Conservation (phyloP, 2,888 invertebrate genomes). For the Dolichopus griseipennis region DNA sequence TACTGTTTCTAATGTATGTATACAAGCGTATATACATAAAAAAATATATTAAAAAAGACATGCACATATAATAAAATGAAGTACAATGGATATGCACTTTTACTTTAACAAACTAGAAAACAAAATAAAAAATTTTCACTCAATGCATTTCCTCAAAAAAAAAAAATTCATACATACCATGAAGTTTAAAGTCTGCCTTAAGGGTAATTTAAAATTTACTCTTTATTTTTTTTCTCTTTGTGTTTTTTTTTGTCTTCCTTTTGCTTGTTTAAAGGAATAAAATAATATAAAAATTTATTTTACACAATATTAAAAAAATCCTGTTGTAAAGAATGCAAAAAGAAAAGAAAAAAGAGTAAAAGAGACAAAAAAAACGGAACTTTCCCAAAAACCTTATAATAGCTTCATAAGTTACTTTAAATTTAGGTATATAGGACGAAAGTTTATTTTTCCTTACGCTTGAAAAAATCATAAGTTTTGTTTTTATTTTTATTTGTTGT, state of each 20-base stretch:
- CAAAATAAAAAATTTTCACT: background rate
- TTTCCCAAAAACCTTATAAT: slow-evolving; percentile 4
- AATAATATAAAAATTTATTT: background rate
- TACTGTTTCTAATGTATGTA: too few species aligned
- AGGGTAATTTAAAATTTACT: background rate
- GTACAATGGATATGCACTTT: too few species aligned
- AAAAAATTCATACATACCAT: too few species aligned
- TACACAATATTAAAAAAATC: background rate
- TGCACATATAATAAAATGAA: too few species aligned
- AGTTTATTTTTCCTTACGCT: background rate
- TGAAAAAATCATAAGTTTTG: background rate
- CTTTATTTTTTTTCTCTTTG: background rate
- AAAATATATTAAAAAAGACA: too few species aligned
- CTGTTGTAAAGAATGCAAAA: background rate
- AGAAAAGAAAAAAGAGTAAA: background rate
- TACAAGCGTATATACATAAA: too few species aligned
- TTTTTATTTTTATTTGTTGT: background rate
- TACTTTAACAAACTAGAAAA: too few species aligned
- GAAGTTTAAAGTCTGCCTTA: background rate
- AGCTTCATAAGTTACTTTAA: background rate
- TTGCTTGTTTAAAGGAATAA: too few species aligned
- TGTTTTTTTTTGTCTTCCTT: too few species aligned
- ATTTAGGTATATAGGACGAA: slow-evolving; percentile 4
- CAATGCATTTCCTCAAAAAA: background rate
- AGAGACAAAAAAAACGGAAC: background rate